Conservation (phyloP, 2,797 vertebrate genomes). For the Epinephelus malabaricus region DNA sequence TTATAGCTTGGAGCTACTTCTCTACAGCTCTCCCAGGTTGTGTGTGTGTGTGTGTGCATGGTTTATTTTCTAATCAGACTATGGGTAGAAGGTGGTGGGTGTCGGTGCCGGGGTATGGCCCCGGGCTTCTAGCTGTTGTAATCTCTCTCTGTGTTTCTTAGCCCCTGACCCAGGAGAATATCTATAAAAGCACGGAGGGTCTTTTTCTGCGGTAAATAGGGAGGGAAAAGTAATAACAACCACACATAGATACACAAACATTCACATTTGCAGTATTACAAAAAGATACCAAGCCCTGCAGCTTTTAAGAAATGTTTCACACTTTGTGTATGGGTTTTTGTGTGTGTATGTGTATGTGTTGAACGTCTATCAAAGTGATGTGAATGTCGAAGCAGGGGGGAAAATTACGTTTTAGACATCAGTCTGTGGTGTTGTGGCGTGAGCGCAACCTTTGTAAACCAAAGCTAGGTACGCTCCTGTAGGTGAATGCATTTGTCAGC, state of each 20-base stretch:
- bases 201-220: slow-evolving; percentile 59
- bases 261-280: slow-evolving; percentile 62
- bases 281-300: slow-evolving; percentile 56
- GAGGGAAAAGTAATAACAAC: slow-evolving; percentile 64
- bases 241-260: slow-evolving; percentile 58
- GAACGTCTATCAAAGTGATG: slow-evolving; percentile 53
- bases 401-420: slow-evolving; percentile 34
- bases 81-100: slow-evolving; percentile 68
- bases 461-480: slow-evolving; percentile 53
- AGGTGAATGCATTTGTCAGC: slow-evolving; percentile 73
- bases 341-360: slow-evolving; percentile 16
- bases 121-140: slow-evolving; percentile 67
- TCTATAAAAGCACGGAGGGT: slow-evolving; percentile 56
- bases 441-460: slow-evolving; percentile 56
- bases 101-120: slow-evolving; percentile 66
- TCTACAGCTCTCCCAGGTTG: slow-evolving; percentile 57
- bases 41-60: slow-evolving; percentile 59
- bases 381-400: slow-evolving; percentile 42
- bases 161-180: slow-evolving; percentile 73
- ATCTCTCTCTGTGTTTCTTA: slow-evolving; percentile 73
- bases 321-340: slow-evolving; percentile 19
- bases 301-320: slow-evolving; percentile 45
- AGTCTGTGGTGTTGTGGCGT: slow-evolving; percentile 46
- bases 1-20: slow-evolving; percentile 82
- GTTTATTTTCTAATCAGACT: slow-evolving; percentile 82